Conservation (phyloP, 2,797 vertebrate species). For the Pipistrellus kuhlii region DNA sequence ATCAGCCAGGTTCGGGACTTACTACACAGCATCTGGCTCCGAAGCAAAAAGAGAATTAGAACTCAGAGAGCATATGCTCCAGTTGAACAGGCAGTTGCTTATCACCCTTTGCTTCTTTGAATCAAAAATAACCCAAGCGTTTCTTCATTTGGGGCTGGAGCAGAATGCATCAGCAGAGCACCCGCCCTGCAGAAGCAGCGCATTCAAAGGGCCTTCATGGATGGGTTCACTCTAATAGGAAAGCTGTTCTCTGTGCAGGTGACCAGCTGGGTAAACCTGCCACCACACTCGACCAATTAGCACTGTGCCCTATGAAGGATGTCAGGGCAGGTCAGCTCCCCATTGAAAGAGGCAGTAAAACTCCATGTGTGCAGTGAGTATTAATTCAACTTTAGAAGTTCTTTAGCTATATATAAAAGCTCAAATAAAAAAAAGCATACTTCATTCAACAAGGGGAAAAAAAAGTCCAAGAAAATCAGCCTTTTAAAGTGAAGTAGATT, state of each 20-base stretch:
- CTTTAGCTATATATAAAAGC: constrained; percentile 24
- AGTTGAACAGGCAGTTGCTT: constrained; percentile 58
- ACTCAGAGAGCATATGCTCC: constrained; percentile 39
- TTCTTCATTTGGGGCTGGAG: constrained; percentile 63
- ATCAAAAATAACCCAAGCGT: constrained; percentile 76
- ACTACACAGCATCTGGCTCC: constrained; percentile 51
- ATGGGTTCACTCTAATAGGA: constrained; percentile 74
- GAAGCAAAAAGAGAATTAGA: constrained; percentile 64
- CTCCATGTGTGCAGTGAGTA: neutral
- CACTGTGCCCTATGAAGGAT: constrained; percentile 52
- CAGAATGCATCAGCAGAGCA: constrained; percentile 43
- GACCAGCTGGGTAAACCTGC: constrained; percentile 71
- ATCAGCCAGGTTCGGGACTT: constrained; percentile 62
- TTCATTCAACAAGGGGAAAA: constrained; percentile 20
- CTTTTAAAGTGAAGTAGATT: neutral
- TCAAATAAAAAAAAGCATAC: neutral
- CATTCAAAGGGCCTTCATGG: constrained; percentile 78
- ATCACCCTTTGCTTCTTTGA: constrained; percentile 72
- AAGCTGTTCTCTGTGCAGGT: constrained; percentile 71
- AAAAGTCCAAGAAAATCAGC: neutral
- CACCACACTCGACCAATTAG: constrained; percentile 56
- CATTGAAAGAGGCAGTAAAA: constrained; percentile 61
- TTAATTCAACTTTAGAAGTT: constrained; percentile 41
- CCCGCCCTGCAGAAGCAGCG: constrained; percentile 7
- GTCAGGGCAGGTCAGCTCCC: constrained; percentile 44